Base-by-base conservation (phyloP, 2,113 vertebrate genomes). In the Pyrgilauda ruficollis region DNA sequence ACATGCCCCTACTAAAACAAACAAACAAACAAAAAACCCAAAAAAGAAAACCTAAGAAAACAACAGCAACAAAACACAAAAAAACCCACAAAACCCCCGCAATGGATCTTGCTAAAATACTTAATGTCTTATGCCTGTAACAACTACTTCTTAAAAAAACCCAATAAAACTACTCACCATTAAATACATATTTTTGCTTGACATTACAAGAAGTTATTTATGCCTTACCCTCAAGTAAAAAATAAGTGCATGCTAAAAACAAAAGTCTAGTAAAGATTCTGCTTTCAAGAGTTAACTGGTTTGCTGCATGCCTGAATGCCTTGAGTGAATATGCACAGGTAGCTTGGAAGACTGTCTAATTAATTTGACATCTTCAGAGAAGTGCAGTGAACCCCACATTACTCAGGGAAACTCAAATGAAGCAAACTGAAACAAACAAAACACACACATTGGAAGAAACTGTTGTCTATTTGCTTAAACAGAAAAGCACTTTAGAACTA, bases 351-450 rank as follows among this genome's bases (percentile, higher is more conserved):
- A 86, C 35, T 92, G 92, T 94, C 95, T 93, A 83, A 96, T 90
- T 95, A 92, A 96, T 94, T 2, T 96, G 94, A 89, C 93, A 81
- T 84, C 76, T 81, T 63, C 35, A 92, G 55, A 90, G 43, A 80
- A 55, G 73, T 63, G 83, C 89, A 90, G 59, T 75, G 89, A 95
- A 92, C 47, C 35, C 58, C 9, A 0, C 5, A 62, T 50, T 84
- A 93, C 20, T 41, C 72, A 81, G 50, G 15, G 63, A 81, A 88
- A 86, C 72, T 84, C 90, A 92, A 84, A 67, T 24, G 19, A 81
- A 68, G 55, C 44, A 49, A 90, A 83, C 37, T 24, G 62, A 73
- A 83, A 73, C 62, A 89, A 93, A 52, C 20, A 80, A 74, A 84
- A 49, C 0, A 0, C 23, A 0, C 16, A 7, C 28, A 50, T 6